Evolutionary conservation across 2,113 vertebrate genomes (phyloP).

Genomic region (Dicentrarchus labrax): DNA sequence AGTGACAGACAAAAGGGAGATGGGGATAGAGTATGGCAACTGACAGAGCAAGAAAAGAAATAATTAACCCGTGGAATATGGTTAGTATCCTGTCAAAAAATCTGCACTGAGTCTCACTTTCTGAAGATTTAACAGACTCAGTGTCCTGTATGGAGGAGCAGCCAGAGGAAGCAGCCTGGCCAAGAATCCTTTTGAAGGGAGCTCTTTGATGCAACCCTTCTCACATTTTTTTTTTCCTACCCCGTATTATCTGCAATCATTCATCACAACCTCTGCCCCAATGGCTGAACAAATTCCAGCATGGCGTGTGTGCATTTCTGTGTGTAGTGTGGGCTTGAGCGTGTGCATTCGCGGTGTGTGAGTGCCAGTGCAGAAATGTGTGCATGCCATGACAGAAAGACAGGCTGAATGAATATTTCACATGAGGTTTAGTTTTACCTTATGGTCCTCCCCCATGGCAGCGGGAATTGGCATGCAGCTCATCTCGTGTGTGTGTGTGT

Average conservation of each 20-base stretch:
- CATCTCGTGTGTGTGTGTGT: not conserved
- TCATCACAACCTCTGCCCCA: conserved; percentile 34
- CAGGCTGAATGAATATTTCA: conserved; percentile 44
- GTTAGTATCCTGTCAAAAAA: conserved; percentile 6
- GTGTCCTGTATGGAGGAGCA: conserved; percentile 28
- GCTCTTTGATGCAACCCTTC: conserved; percentile 45
- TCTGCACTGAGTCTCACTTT: not conserved
- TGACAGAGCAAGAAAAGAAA: conserved; percentile 1
- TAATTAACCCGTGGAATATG: not conserved
- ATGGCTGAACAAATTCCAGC: conserved; percentile 25
- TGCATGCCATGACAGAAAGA: conserved; percentile 19
- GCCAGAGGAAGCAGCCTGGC: conserved; percentile 13
- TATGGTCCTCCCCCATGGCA: conserved; percentile 9
- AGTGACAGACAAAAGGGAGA: not conserved
- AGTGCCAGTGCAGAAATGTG: not conserved
- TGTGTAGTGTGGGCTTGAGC: not conserved
- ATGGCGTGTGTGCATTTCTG: not conserved
- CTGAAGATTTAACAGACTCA: not conserved
- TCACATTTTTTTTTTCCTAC: not conserved
- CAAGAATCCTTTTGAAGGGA: conserved; percentile 42
- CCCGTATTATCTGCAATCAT: conserved; percentile 35
- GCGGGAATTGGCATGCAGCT: conserved; percentile 37
- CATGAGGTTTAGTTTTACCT: conserved; percentile 6
- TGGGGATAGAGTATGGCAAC: not conserved
- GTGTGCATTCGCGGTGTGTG: not conserved